Evolutionary conservation across 2,113 vertebrate genomes (phyloP).

Genomic region (Protobothrops mucrosquamatus): DNA sequence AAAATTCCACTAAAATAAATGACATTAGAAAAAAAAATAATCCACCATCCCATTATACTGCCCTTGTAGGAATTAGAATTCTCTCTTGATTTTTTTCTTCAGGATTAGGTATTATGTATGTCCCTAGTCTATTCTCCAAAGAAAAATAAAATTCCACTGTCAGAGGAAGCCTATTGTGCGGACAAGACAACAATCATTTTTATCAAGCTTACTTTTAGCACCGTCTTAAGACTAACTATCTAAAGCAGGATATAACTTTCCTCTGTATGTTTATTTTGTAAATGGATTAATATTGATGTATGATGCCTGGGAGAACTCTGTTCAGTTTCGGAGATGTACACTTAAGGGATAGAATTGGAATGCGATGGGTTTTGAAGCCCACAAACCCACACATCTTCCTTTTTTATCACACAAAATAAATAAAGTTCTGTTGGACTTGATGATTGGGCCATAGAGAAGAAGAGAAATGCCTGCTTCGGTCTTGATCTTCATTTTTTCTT

Average conservation of each 20-base stretch:
- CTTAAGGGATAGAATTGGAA: background rate
- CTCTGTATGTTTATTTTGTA: background rate
- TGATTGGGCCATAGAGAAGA: background rate
- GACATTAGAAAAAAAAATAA: background rate
- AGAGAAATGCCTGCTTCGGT: background rate
- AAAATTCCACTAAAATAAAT: background rate
- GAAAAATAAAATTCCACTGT: background rate
- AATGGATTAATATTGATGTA: slow-evolving; percentile 14
- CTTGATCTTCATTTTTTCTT: background rate
- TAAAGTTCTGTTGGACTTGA: background rate
- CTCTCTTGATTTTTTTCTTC: background rate
- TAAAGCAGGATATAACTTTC: slow-evolving; percentile 1
- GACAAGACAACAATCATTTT: slow-evolving; percentile 1
- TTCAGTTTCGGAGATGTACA: background rate
- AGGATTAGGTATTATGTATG: background rate
- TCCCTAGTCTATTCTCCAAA: background rate
- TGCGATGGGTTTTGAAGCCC: background rate
- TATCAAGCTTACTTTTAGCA: slow-evolving; percentile 12
- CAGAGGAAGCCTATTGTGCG: background rate
- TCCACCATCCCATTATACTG: background rate
- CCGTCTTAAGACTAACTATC: background rate
- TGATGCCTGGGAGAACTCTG: background rate
- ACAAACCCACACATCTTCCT: background rate
- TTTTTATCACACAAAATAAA: background rate
- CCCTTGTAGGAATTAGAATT: background rate